Conservation (phyloP, 2,888 invertebrate species). For the Torymus aiolomorphi region DNA sequence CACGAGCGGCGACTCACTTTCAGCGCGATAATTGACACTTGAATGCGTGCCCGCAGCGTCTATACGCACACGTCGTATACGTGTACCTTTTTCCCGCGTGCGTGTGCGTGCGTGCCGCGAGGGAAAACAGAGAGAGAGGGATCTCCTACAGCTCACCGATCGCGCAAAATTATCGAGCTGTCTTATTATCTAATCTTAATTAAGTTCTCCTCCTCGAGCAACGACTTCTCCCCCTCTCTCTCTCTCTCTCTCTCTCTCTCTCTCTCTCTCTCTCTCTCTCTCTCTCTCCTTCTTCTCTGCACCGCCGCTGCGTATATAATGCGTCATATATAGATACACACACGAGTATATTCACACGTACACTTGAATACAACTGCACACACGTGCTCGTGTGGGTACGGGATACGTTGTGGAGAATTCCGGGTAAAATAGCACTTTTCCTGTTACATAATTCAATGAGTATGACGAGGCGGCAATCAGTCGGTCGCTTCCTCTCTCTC, state of each 20-base stretch:
- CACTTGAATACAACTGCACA: no score
- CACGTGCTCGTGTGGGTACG: neutral
- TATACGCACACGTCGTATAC: neutral
- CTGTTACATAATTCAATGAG: constrained; percentile 51
- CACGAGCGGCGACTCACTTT: constrained; percentile 16
- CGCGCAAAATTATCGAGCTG: constrained; percentile 43
- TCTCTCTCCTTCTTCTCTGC: no score
- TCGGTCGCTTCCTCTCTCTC: constrained; percentile 17
- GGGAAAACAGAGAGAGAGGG: neutral
- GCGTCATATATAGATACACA: no score
- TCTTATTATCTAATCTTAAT: constrained; percentile 55
- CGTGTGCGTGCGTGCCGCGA: neutral
- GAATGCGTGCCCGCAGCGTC: constrained; percentile 12
- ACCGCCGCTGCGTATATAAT: no score
- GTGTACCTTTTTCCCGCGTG: neutral
- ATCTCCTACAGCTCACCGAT: constrained; percentile 30
- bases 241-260: no score
- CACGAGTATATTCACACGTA: no score
- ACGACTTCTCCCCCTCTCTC: neutral
- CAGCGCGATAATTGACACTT: constrained; percentile 42
- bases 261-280: no score
- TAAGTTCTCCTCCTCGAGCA: constrained; percentile 40
- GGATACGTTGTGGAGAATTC: neutral
- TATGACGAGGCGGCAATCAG: constrained; percentile 21
- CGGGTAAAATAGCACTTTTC: constrained; percentile 38